These are phyloP conservation scores for Syndactyla subalaris DNA, from an alignment of 2,797 vertebrate genomes.

Conservation along the genomic window DNA sequence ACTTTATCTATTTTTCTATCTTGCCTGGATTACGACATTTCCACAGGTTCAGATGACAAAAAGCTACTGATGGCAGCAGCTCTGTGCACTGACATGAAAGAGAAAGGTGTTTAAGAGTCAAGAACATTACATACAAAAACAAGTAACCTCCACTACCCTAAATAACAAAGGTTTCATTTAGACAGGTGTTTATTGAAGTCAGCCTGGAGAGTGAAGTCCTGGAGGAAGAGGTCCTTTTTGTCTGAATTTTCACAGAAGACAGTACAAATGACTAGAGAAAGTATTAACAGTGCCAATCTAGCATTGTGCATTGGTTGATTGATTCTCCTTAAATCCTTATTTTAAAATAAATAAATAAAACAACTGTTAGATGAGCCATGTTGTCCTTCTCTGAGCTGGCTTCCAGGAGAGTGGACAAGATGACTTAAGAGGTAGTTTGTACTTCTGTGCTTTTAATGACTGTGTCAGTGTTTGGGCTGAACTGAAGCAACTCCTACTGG, in stretches of 20 bases:
- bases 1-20: not conserved
- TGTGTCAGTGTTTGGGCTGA: not conserved
- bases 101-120: not conserved
- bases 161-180: not conserved
- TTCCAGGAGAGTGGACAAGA: not conserved
- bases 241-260: not conserved
- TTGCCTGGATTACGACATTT: not conserved
- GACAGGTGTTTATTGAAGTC: not conserved
- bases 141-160: not conserved
- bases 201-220: not conserved
- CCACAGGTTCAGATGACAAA: not conserved
- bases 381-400: not conserved
- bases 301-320: accelerated
- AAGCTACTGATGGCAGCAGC: not conserved
- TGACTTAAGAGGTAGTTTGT: not conserved
- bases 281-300: not conserved
- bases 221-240: not conserved
- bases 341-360: not conserved
- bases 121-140: not conserved
- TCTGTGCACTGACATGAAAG: not conserved
- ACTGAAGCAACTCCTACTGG: not conserved
- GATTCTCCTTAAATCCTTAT: not conserved
- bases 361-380: not conserved
- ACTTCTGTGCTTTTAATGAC: not conserved
- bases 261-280: not conserved